Percentiles rank a stretch among this genome's conserved stretches.
Evolutionary conservation across 1,140 invertebrate species (phyloP).

Genomic region (Andrena cerasifolii): DNA sequence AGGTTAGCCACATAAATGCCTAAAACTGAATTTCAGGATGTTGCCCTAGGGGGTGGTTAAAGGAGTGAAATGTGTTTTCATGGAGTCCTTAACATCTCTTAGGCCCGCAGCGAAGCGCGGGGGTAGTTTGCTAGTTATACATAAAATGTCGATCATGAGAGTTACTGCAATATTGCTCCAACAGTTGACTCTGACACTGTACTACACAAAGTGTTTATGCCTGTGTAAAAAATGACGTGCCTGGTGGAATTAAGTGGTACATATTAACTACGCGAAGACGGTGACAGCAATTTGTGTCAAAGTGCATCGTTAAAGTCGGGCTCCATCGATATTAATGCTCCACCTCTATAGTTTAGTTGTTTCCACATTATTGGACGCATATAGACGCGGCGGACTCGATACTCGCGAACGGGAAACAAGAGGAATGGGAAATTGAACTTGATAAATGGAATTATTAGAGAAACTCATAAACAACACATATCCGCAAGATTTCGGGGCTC

Average conservation of each 20-base stretch:
- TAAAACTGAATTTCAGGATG: too few relatives aligned
- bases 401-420: constrained; percentile 2
- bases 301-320: constrained; percentile 1
- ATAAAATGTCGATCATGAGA: too few relatives aligned
- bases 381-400: constrained; percentile 3
- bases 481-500: neutral
- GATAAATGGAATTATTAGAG: constrained; percentile 26
- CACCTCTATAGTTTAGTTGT: constrained; percentile 14
- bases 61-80: too few relatives aligned
- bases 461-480: neutral
- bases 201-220: neutral
- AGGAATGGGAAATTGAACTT: constrained; percentile 9
- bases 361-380: constrained; percentile 10
- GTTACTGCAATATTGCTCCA: too few relatives aligned
- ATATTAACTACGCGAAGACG: neutral
- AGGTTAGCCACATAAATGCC: too few relatives aligned
- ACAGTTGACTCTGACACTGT: neutral
- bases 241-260: neutral
- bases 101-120: too few relatives aligned
- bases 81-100: too few relatives aligned
- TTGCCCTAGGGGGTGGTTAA: too few relatives aligned
- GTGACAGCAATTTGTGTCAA: neutral
- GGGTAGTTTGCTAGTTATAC: too few relatives aligned
- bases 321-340: neutral
- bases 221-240: neutral